Percentiles rank a stretch among this genome's conserved stretches.
Conservation (phyloP, 2,797 vertebrate genomes). For the Prionace glauca region DNA sequence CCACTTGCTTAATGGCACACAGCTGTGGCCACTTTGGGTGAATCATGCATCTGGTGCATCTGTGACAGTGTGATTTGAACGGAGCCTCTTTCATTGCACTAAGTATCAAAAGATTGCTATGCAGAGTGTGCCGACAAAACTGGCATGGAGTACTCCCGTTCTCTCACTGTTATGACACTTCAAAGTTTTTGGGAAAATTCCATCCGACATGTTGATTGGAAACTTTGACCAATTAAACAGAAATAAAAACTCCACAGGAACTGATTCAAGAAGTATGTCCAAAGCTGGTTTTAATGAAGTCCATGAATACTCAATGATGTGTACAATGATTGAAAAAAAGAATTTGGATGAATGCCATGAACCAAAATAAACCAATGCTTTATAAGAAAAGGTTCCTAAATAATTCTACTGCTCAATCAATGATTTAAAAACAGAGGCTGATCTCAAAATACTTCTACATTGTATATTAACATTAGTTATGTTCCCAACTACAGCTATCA, state of each 20-base stretch:
- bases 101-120: too few species aligned
- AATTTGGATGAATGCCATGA: conserved; percentile 50
- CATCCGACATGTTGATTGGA: too few species aligned
- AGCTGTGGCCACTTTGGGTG: too few species aligned
- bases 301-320: conserved; percentile 49
- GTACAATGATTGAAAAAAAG: conserved; percentile 25
- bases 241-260: conserved; percentile 52
- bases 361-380: conserved; percentile 47
- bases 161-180: too few species aligned
- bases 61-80: too few species aligned
- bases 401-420: conserved; percentile 53
- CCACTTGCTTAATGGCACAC: too few species aligned
- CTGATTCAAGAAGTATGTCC: conserved; percentile 47
- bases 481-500: too few species aligned
- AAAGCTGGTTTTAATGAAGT: conserved; percentile 50
- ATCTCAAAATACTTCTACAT: neutral
- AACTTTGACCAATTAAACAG: conserved; percentile 51
- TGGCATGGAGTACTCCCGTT: too few species aligned
- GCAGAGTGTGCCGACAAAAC: too few species aligned
- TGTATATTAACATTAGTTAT: neutral
- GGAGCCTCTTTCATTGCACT: too few species aligned
- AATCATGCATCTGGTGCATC: too few species aligned
- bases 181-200: too few species aligned
- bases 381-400: conserved; percentile 44
- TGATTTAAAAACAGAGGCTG: conserved; percentile 44